Conservation (phyloP, 2,113 vertebrate species). For the Fregetta grallaria region DNA sequence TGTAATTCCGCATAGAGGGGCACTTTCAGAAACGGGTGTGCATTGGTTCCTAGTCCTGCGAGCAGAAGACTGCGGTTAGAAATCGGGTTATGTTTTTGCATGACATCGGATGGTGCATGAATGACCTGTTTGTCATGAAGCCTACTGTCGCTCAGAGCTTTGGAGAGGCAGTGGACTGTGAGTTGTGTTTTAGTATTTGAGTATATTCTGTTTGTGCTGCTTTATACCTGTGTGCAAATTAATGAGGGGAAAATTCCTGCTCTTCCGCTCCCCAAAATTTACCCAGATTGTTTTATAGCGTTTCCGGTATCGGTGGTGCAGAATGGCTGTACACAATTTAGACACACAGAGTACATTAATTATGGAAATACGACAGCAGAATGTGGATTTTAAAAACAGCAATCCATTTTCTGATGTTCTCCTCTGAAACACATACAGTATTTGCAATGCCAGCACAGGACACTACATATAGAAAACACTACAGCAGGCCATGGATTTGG, state of each 20-base stretch:
- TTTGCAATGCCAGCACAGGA: slow-evolving; percentile 65
- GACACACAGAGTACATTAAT: slow-evolving; percentile 49
- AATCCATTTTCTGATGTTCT: slow-evolving; percentile 62
- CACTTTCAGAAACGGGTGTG: slow-evolving; percentile 32
- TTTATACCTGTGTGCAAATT: neutral
- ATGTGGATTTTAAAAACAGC: slow-evolving; percentile 39
- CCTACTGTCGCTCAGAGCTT: slow-evolving; percentile 10
- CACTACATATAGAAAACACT: slow-evolving; percentile 56
- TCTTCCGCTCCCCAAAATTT: slow-evolving; percentile 9
- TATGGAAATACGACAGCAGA: slow-evolving; percentile 53
- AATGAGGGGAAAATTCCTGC: neutral
- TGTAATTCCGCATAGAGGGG: slow-evolving; percentile 11
- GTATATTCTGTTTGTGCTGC: slow-evolving; percentile 39
- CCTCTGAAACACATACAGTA: slow-evolving; percentile 20
- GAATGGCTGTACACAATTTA: slow-evolving; percentile 34
- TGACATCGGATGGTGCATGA: slow-evolving; percentile 28
- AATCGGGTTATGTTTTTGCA: neutral
- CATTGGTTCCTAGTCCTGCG: slow-evolving; percentile 65
- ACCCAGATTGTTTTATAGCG: neutral
- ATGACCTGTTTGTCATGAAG: slow-evolving; percentile 29
- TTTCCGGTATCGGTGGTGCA: slow-evolving; percentile 1
- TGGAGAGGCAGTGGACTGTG: slow-evolving; percentile 33
- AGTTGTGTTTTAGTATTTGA: slow-evolving; percentile 21
- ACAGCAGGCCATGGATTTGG: slow-evolving; percentile 62
- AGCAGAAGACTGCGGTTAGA: slow-evolving; percentile 69